Base-by-base conservation (phyloP, 2,888 invertebrate species). In the Timema podura region DNA sequence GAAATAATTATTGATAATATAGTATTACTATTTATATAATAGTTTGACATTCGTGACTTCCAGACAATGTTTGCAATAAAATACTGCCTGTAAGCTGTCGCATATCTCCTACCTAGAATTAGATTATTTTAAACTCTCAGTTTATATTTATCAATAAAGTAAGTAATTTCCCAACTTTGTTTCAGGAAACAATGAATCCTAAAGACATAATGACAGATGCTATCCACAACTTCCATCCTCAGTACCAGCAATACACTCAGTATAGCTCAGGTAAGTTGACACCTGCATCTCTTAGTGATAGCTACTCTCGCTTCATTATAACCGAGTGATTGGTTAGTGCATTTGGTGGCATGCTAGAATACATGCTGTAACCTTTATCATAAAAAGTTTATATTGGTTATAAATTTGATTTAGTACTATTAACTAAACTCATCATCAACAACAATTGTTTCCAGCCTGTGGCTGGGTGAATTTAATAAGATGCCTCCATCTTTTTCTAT, bases 161-260 rank as follows among this genome's bases (percentile, higher is more conserved):
- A 49, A 49, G 3, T 49, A 49, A 49, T 13, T 46, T 13, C n/a
- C 44, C 16, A 49, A 57, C 68, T 75, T 75, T 73, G 75, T 74
- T 75, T 74, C 81, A 95, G 94, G 96, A 96, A 88, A 96, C 96
- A 48, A 96, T 96, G 93, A 96, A 96, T 85, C 96, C 96, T 71
- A 94, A 95, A 87, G 99, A 99, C 85, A 99, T 99, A 82, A 98
- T 99, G 97, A 98, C 98, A 79, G 99, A 98, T 83, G 97, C 97
- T 80, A 97, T 98, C 85, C 98, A 98, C 84, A 98, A 98, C 85
- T 98, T 98, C 88, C 99, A 99, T 86, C 99, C 99, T 69, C 97
- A 99, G 82, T 99, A 99, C 84, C 98, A 99, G 83, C 98, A 99
- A 83, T 99, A 99, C 84, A 97, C 97, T 51, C 97, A 97, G 83